phyloP scores from a whole-genome alignment of 2,113 vertebrate species.

The Pipra filicauda region DNA sequence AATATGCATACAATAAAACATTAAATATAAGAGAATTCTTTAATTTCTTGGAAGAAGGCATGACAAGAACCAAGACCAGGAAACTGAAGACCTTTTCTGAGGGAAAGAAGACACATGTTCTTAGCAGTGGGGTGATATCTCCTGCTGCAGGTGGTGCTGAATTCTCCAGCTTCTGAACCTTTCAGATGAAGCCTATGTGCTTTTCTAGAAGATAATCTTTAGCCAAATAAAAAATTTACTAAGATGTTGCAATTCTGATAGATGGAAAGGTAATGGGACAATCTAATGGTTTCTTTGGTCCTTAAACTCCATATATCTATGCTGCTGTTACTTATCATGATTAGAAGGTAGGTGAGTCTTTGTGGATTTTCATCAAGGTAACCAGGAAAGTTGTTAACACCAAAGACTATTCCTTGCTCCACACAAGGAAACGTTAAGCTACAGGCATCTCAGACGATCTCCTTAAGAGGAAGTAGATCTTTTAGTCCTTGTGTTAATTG shows the following conservation, averaged over 20 bases:
- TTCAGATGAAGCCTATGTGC: not conserved
- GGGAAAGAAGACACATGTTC: not conserved
- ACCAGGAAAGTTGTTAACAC: not conserved
- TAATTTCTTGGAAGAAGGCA: not conserved
- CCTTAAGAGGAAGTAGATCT: not conserved
- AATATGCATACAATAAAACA: not conserved
- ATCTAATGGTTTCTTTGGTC: not conserved
- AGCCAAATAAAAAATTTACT: not conserved
- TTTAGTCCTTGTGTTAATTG: not conserved
- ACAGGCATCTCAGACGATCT: not conserved
- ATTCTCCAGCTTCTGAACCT: not conserved
- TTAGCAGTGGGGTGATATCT: not conserved
- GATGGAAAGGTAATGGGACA: not conserved
- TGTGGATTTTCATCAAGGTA: not conserved
- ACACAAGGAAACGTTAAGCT: not conserved
- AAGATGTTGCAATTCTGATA: not conserved
- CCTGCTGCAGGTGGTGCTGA: not conserved
- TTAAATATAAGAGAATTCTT: not conserved
- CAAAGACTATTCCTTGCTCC: not conserved
- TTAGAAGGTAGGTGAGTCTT: not conserved
- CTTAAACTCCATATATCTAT: not conserved
- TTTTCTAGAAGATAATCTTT: not conserved
- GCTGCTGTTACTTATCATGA: not conserved
- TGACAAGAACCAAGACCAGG: not conserved
- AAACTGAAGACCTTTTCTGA: not conserved